These are phyloP conservation scores for Zhuqinia jingwanae DNA, from an alignment of 2,888 invertebrate species.

Conservation along the genomic window DNA sequence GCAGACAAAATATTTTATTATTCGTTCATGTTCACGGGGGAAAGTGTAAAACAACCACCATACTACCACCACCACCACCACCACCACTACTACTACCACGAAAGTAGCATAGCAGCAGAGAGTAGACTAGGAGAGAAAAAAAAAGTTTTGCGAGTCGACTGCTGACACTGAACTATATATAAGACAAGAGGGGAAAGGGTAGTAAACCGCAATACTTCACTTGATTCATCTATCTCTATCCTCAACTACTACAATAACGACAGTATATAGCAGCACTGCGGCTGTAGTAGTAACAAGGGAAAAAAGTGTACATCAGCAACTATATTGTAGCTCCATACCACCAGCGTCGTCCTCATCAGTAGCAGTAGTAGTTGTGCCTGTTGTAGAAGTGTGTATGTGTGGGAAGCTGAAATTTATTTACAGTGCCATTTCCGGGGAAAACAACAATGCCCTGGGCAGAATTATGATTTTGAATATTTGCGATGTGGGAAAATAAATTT, in stretches of 20 bases:
- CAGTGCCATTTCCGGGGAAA: constrained; percentile 54
- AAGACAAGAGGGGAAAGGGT: constrained; percentile 46
- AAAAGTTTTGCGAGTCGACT: constrained; percentile 1
- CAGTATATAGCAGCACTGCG: too few relatives aligned
- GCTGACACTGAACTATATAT: constrained; percentile 21
- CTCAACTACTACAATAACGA: background rate
- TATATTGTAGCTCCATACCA: background rate
- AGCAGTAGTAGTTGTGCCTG: background rate
- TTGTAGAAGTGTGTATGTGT: background rate
- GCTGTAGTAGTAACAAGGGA: background rate
- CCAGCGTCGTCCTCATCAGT: background rate
- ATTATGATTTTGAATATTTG: constrained; percentile 62
- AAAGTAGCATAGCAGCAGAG: constrained; percentile 4
- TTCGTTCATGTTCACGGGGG: background rate
- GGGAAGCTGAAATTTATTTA: constrained; percentile 48
- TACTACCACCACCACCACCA: too few relatives aligned
- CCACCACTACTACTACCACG: too few relatives aligned
- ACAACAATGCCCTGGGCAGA: constrained; percentile 47
- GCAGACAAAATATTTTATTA: constrained; percentile 29
- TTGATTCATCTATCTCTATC: constrained; percentile 30
- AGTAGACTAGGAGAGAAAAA: background rate
- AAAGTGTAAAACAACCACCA: constrained; percentile 8
- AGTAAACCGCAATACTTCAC: constrained; percentile 31
- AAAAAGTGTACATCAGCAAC: constrained; percentile 7
- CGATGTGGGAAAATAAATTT: constrained; percentile 39